A percentile compares a stretch with the other conserved stretches of the same genome.
Evolutionary conservation across 2,113 vertebrate genomes (phyloP).

Genomic region (Petroica traversi): DNA sequence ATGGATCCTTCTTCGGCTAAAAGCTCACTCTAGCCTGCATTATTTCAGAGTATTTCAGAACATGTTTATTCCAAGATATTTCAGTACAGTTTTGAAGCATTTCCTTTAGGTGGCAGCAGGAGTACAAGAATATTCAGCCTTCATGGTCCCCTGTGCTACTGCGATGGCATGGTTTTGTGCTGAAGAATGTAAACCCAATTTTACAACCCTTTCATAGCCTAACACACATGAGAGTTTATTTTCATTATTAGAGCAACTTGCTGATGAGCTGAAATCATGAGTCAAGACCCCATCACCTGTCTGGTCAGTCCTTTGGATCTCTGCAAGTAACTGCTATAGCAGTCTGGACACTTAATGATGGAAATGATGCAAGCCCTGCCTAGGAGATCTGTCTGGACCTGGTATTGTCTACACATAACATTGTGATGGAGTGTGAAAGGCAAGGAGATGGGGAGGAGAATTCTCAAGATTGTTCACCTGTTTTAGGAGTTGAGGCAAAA

Average conservation of each 20-base stretch:
- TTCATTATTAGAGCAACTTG: not conserved
- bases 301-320: not conserved
- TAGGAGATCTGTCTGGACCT: not conserved
- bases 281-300: not conserved
- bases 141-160: fast-evolving
- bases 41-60: not conserved
- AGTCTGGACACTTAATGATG: not conserved
- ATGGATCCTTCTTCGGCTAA: not conserved
- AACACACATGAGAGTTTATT: not conserved
- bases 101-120: constrained; percentile 68
- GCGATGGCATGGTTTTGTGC: fast-evolving
- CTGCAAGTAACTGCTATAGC: not conserved
- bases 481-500: not conserved
- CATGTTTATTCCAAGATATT: not conserved
- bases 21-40: not conserved
- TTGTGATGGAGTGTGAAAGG: not conserved
- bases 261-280: not conserved
- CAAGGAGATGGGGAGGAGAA: not conserved
- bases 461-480: not conserved
- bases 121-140: constrained; percentile 32
- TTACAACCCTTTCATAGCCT: not conserved
- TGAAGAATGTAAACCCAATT: not conserved
- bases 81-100: not conserved
- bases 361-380: not conserved
- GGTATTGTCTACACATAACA: not conserved